Evolutionary conservation across 2,797 vertebrate genomes (phyloP), one percentile per base, ranked within the genome.

Genomic region (Phoxinus dragarum): DNA sequence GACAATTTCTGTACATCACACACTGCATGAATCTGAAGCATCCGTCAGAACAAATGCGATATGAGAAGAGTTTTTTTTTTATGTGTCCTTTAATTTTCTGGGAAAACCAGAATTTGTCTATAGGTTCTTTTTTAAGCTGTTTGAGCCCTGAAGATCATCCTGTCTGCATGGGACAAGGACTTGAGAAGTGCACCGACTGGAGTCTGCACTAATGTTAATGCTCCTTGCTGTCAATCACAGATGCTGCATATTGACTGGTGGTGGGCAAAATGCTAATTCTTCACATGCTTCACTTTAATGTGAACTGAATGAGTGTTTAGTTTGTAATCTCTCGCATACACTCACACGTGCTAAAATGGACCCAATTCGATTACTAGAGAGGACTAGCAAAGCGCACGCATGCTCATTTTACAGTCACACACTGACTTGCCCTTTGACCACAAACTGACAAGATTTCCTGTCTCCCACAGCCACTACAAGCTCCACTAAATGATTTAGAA

Each of bases 181-280:
- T 34, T 38, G 78, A 38, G 27, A 81, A 81, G 31, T 59, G 84
- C 76, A 78, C 84, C 87, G 54, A 78, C 31, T 76, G 42, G 56
- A 87, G 67, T 85, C 81, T 75, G 69, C 9, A 14, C 59, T 78
- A 87, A 80, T 52, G 47, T 19, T 27, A 76, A 76, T 44, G 42
- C 19, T 21, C n/a, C 73, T 67, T 4, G 5, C 10, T 80, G 67
- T 74, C 74, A 78, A 34, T 10, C 64, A 54, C 12, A 64, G 40
- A 71, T 38, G 52, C 31, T 56, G 40, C 52, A 72, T 61, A 79
- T 72, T 67, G 49, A 72, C 31, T 49, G 16, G 54, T 42, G 16
- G 3, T 49, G 47, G 12, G 47, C 47, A 49, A 49, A 49, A 38
- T 76, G 38, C 49, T 56, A 76, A 76, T 54, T 56, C 75, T 11